Evolutionary conservation across 2,113 vertebrate genomes (phyloP).

Genomic region (Cyprinodon brontotheroides): DNA sequence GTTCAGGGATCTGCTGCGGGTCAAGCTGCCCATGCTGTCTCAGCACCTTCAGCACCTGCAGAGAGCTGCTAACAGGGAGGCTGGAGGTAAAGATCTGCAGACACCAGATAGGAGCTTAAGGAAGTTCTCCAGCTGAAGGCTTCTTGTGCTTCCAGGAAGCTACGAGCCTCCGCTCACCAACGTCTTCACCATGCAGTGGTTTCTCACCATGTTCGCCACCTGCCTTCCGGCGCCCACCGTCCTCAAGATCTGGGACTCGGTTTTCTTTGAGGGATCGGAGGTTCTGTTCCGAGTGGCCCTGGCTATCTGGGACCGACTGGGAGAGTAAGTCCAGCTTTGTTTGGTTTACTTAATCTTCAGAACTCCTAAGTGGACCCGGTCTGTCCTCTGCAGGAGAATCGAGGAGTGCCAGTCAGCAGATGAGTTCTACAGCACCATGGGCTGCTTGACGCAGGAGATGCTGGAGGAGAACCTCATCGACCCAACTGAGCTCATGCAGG

Average conservation of each 20-base stretch:
- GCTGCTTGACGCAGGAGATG: conserved; percentile 95
- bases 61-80: conserved; percentile 70
- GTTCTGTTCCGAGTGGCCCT: conserved; percentile 92
- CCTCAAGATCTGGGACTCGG: conserved; percentile 98
- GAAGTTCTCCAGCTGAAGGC: background rate
- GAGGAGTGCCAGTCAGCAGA: conserved; percentile 94
- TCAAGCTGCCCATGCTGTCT: conserved; percentile 75
- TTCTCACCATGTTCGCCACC: conserved; percentile 97
- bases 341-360: background rate
- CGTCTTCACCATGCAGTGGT: conserved; percentile 99
- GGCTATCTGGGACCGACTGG: conserved; percentile 94
- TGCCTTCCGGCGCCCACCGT: conserved; percentile 95
- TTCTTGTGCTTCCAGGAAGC: conserved; percentile 80
- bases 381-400: conserved; percentile 83
- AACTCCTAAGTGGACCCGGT: no score
- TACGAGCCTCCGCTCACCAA: conserved; percentile 98
- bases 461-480: conserved; percentile 90
- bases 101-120: background rate
- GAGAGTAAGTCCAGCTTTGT: conserved; percentile 87
- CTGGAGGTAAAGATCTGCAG: conserved; percentile 59
- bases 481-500: conserved; percentile 95
- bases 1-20: conserved; percentile 74
- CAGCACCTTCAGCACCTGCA: conserved; percentile 75
- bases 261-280: conserved; percentile 98
- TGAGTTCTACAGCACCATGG: conserved; percentile 98